Conservation (phyloP, 2,888 invertebrate species). For the Ichneumoninae sp. region DNA sequence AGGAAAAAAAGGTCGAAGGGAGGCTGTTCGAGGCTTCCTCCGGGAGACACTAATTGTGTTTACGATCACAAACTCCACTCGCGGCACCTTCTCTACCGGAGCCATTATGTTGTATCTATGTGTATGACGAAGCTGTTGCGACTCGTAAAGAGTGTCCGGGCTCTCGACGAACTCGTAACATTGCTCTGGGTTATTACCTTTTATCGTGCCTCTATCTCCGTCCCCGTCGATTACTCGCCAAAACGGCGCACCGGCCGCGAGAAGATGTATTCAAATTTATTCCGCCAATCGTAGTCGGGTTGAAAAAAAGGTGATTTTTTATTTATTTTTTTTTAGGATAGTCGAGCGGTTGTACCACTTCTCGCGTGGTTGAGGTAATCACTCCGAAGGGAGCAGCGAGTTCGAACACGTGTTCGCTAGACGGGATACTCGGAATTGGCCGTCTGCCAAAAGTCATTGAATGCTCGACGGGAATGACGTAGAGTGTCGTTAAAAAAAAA, state of each 20-base stretch:
- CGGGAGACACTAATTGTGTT: slow-evolving; percentile 79
- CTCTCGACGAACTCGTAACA: slow-evolving; percentile 15
- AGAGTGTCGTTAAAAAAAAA: slow-evolving; percentile 6
- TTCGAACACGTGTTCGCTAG: slow-evolving; percentile 3
- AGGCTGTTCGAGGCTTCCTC: slow-evolving; percentile 66
- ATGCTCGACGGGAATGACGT: slow-evolving; percentile 32
- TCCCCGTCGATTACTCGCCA: slow-evolving; percentile 4
- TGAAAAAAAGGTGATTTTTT: not conserved
- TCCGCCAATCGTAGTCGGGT: not conserved
- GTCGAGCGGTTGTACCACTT: slow-evolving; percentile 35
- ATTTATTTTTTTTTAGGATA: not conserved
- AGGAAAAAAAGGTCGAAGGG: slow-evolving; percentile 53
- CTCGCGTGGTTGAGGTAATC: slow-evolving; percentile 28
- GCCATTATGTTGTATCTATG: slow-evolving; percentile 21
- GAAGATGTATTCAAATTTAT: slow-evolving; percentile 41
- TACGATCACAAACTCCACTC: slow-evolving; percentile 74
- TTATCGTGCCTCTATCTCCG: slow-evolving; percentile 35
- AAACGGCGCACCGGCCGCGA: not conserved
- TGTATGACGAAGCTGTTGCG: slow-evolving; percentile 41
- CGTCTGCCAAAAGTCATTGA: slow-evolving; percentile 40
- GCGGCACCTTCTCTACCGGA: slow-evolving; percentile 61
- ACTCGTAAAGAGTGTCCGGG: slow-evolving; percentile 46
- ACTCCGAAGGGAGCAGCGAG: not conserved
- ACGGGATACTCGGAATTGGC: slow-evolving; percentile 23
- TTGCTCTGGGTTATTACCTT: slow-evolving; percentile 24